phyloP scores from a whole-genome alignment of 2,113 vertebrate genomes.

The Amphilophus citrinellus region DNA sequence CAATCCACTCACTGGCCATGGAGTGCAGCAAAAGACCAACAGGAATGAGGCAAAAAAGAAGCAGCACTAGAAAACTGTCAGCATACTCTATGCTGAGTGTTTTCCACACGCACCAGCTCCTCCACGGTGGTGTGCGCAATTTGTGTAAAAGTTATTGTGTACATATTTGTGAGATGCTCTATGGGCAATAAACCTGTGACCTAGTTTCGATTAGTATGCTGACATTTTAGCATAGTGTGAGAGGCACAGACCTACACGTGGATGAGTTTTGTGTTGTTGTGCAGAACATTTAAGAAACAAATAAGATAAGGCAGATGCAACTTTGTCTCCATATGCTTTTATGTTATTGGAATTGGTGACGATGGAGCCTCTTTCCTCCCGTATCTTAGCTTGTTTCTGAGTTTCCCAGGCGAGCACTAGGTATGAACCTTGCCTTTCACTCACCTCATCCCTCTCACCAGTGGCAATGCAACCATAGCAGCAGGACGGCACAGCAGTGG shows the following conservation, averaged over 20 bases:
- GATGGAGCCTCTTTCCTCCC: neutral
- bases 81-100: neutral
- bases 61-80: neutral
- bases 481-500: neutral
- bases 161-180: neutral
- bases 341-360: neutral
- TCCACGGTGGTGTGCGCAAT: neutral
- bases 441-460: no score
- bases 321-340: neutral
- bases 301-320: neutral
- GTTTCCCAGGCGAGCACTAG: neutral
- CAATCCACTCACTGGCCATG: neutral
- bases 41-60: neutral
- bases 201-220: no score
- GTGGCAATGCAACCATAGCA: neutral
- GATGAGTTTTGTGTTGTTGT: neutral
- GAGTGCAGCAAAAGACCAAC: slow-evolving; percentile 8
- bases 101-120: neutral
- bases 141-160: neutral
- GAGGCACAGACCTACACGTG: neutral
- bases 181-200: no score
- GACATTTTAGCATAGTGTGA: no score
- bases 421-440: no score
- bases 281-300: neutral
- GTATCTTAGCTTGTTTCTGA: neutral